These are phyloP conservation scores for Temnothorax curvispinosus DNA, from an alignment of 1,140 invertebrate species.

Conservation along the genomic window DNA sequence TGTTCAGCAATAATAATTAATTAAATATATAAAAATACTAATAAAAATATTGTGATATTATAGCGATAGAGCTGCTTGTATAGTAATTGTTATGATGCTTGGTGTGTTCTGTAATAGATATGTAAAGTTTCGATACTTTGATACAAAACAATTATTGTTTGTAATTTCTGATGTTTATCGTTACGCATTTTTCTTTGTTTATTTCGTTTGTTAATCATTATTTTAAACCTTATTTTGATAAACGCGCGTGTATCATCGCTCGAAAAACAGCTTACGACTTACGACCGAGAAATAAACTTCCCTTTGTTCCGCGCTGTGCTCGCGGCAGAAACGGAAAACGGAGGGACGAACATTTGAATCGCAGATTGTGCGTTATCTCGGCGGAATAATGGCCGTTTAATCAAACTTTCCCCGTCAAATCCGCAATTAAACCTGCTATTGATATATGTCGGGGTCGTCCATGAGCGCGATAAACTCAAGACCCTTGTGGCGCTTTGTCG, in stretches of 20 bases:
- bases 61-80: neutral
- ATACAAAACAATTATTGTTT: neutral
- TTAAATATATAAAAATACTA: neutral
- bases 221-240: constrained; percentile 23
- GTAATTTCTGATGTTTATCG: neutral
- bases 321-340: neutral
- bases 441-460: constrained; percentile 50
- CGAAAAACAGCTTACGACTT: neutral
- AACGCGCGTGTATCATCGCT: neutral
- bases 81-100: neutral
- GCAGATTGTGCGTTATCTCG: constrained; percentile 52
- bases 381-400: constrained; percentile 52
- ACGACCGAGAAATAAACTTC: constrained; percentile 28
- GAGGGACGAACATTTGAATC: constrained; percentile 19
- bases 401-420: constrained; percentile 50
- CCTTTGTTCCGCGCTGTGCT: constrained; percentile 29
- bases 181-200: neutral
- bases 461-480: constrained; percentile 53
- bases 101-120: neutral
- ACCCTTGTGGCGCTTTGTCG: neutral
- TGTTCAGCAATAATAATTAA: neutral
- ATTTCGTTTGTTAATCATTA: neutral
- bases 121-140: neutral
- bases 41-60: neutral
- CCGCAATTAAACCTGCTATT: constrained; percentile 54